These are phyloP conservation scores for Pomatorhinus ruficollis DNA, from an alignment of 2,113 vertebrate genomes.

Conservation along the genomic window DNA sequence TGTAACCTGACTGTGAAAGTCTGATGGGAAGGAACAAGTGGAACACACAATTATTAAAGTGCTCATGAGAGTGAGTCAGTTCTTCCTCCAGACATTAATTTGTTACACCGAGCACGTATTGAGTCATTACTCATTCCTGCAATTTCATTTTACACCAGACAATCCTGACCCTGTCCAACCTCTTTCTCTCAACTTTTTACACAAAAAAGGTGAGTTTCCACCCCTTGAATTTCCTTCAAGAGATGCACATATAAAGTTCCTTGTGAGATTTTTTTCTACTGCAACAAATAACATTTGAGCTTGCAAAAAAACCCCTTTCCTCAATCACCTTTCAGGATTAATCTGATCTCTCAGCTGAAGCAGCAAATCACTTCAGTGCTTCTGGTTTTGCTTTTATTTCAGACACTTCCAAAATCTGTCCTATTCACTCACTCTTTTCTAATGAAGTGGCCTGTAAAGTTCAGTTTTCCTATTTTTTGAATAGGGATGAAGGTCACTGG, in stretches of 20 bases:
- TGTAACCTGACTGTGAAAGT: neutral
- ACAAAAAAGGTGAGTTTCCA: neutral
- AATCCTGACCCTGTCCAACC: neutral
- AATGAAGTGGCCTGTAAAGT: neutral
- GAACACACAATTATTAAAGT: neutral
- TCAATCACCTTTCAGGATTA: neutral
- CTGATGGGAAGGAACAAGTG: neutral
- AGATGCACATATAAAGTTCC: neutral
- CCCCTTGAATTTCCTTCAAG: neutral
- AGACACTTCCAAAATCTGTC: neutral
- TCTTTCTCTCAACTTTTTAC: neutral
- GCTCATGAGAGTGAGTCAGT: neutral
- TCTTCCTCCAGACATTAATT: neutral
- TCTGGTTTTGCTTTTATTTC: neutral
- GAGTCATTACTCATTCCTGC: neutral
- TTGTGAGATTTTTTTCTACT: neutral
- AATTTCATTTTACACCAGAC: neutral
- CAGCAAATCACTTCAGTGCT: neutral
- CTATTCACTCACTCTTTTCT: neutral
- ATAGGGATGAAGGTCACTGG: neutral
- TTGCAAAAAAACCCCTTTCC: neutral
- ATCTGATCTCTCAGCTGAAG: neutral
- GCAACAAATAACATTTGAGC: neutral
- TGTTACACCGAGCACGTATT: fast-evolving
- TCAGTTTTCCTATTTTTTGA: neutral